These are phyloP conservation scores for Polia nebulosa DNA, from an alignment of 2,888 invertebrate genomes.

Conservation along the genomic window DNA sequence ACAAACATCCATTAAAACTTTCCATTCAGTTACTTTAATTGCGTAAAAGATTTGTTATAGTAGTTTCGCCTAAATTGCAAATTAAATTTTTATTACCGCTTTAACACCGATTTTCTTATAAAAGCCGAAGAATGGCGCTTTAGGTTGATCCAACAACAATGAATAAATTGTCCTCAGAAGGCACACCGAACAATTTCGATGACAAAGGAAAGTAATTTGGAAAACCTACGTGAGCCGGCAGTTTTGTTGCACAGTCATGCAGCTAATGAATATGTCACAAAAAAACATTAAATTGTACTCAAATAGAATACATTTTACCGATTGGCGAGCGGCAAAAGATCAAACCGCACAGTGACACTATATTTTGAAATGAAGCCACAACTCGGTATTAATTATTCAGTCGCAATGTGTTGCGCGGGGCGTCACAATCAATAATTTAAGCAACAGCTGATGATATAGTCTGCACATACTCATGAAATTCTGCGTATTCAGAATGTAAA, in stretches of 20 bases:
- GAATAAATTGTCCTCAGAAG: conserved; percentile 59
- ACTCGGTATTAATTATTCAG: conserved; percentile 71
- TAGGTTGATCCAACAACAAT: conserved; percentile 66
- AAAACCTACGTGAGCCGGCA: conserved; percentile 73
- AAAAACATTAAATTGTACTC: conserved; percentile 62
- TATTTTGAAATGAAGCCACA: conserved; percentile 67
- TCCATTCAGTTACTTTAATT: conserved; percentile 30
- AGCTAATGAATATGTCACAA: conserved; percentile 75
- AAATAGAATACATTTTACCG: conserved; percentile 51
- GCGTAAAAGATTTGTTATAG: conserved; percentile 23
- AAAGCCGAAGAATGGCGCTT: conserved; percentile 48
- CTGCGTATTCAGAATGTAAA: conserved; percentile 60
- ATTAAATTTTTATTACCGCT: conserved; percentile 13
- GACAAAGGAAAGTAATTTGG: conserved; percentile 79
- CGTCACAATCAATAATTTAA: conserved; percentile 72
- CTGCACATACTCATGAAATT: conserved; percentile 54
- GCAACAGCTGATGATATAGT: conserved; percentile 66
- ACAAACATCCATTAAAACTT: conserved; percentile 35
- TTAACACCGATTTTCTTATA: conserved; percentile 25
- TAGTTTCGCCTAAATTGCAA: conserved; percentile 14
- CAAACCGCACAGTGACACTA: conserved; percentile 55
- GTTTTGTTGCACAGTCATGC: conserved; percentile 72
- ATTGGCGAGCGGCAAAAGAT: conserved; percentile 54
- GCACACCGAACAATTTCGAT: conserved; percentile 73
- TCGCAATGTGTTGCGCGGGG: conserved; percentile 63